phyloP scores from a whole-genome alignment of 92 coral and sea anemone species.

The Porites rus region DNA sequence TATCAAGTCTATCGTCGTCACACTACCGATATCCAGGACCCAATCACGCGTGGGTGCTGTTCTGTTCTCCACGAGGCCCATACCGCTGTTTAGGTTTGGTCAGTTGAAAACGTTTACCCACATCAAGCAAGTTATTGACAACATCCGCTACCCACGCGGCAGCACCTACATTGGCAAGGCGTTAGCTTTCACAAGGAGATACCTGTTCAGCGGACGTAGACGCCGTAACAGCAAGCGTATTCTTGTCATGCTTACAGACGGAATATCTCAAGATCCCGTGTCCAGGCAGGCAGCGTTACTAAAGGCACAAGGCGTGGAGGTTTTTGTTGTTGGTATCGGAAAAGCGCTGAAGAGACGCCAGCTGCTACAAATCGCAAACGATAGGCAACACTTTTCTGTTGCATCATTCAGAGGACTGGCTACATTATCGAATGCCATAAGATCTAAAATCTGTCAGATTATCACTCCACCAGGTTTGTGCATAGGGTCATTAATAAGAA shows the following conservation, averaged over 20 bases:
- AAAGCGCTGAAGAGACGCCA: constrained; percentile 46
- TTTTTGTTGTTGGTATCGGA: constrained; percentile 86
- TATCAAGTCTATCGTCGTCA: constrained; percentile 70
- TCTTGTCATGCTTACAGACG: constrained; percentile 84
- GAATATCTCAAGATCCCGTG: constrained; percentile 82
- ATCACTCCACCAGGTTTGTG: constrained; percentile 36
- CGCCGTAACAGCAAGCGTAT: constrained; percentile 32
- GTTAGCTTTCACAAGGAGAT: constrained; percentile 54
- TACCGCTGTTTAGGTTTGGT: constrained; percentile 72
- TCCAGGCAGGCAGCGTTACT: constrained; percentile 66
- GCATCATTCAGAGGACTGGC: constrained; percentile 73
- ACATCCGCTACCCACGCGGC: constrained; percentile 88
- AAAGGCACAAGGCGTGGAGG: constrained; percentile 58
- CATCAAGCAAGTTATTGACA: constrained; percentile 59
- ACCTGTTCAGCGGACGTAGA: constrained; percentile 64
- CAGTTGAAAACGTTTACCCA: constrained; percentile 53
- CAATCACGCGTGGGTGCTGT: constrained; percentile 82
- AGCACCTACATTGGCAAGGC: constrained; percentile 90
- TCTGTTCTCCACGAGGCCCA: constrained; percentile 78
- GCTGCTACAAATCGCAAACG: constrained; percentile 75
- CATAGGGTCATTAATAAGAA: not conserved
- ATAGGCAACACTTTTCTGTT: constrained; percentile 68
- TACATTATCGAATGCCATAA: constrained; percentile 68
- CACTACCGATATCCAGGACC: constrained; percentile 73
- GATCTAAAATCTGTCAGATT: constrained; percentile 65